phyloP scores from a whole-genome alignment of 2,888 invertebrate genomes.

The Catocala fraxini region DNA sequence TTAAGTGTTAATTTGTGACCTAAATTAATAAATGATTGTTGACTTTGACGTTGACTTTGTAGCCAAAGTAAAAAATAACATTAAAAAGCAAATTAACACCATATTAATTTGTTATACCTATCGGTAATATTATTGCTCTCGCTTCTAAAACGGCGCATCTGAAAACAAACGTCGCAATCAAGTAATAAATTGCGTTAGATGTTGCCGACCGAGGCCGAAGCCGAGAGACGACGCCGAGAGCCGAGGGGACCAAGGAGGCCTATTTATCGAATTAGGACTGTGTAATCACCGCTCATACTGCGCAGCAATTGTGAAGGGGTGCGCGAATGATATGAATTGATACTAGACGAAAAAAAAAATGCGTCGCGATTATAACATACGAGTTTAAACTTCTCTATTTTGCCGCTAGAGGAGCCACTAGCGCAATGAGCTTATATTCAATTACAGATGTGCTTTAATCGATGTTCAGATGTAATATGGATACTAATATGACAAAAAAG shows the following conservation, averaged over 20 bases:
- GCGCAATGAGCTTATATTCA: no score
- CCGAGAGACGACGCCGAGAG: conserved; percentile 34
- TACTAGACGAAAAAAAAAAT: conserved; percentile 32
- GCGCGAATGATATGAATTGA: conserved; percentile 44
- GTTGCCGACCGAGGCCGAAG: conserved; percentile 43
- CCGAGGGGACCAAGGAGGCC: conserved; percentile 55
- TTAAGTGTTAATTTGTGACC: no score
- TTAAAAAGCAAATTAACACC: neutral
- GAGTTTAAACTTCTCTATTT: no score
- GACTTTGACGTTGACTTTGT: no score
- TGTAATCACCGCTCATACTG: conserved; percentile 76
- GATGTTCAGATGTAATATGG: no score
- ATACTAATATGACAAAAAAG: no score
- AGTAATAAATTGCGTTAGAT: conserved; percentile 75
- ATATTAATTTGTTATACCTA: conserved; percentile 15
- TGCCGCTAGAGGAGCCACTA: no score
- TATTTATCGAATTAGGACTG: conserved; percentile 81
- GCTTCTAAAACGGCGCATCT: conserved; percentile 40
- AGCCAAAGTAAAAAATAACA: neutral
- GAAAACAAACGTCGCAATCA: conserved; percentile 77
- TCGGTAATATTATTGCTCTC: conserved; percentile 14
- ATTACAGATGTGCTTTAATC: no score
- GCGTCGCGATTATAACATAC: no score
- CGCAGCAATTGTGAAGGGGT: conserved; percentile 58
- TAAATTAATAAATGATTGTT: no score